A percentile compares a stretch with the other conserved stretches of the same genome.
Conservation (phyloP, 1,140 invertebrate species). For the Halesus radiatus region DNA sequence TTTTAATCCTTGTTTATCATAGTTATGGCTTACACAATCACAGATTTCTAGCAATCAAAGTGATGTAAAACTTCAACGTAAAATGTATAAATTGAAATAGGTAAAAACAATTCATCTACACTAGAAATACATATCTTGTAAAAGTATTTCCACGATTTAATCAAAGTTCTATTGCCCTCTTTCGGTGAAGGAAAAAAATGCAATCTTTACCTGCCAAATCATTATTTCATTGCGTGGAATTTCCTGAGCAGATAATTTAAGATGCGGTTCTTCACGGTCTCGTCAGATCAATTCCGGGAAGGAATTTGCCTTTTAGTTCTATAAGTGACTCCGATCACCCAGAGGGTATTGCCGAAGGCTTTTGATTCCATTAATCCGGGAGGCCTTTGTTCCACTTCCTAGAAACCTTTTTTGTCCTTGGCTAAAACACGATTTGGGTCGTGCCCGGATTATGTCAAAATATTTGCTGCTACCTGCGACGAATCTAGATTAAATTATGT, state of each 20-base stretch:
- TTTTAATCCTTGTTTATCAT: too few relatives aligned
- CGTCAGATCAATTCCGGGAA: slow-evolving; percentile 15
- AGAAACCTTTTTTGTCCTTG: background rate
- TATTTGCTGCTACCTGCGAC: background rate
- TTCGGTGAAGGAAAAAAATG: too few relatives aligned
- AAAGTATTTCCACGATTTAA: too few relatives aligned
- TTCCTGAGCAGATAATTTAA: slow-evolving; percentile 5
- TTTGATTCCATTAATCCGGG: slow-evolving; percentile 1
- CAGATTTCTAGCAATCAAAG: too few relatives aligned
- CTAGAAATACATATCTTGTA: too few relatives aligned
- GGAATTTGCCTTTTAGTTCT: slow-evolving; percentile 7
- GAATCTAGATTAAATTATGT: too few relatives aligned
- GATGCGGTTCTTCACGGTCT: slow-evolving; percentile 9
- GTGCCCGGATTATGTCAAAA: background rate
- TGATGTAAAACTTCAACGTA: too few relatives aligned
- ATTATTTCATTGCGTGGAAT: background rate
- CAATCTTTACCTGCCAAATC: too few relatives aligned
- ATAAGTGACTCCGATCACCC: slow-evolving; percentile 9
- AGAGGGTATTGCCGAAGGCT: slow-evolving; percentile 9
- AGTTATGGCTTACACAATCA: too few relatives aligned
- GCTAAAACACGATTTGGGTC: background rate
- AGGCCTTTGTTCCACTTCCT: slow-evolving; percentile 11
- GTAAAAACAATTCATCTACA: too few relatives aligned
- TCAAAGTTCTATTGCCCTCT: too few relatives aligned
- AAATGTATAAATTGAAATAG: too few relatives aligned